Conservation (phyloP, 1,140 invertebrate genomes). For the Eulimnadia texana region DNA sequence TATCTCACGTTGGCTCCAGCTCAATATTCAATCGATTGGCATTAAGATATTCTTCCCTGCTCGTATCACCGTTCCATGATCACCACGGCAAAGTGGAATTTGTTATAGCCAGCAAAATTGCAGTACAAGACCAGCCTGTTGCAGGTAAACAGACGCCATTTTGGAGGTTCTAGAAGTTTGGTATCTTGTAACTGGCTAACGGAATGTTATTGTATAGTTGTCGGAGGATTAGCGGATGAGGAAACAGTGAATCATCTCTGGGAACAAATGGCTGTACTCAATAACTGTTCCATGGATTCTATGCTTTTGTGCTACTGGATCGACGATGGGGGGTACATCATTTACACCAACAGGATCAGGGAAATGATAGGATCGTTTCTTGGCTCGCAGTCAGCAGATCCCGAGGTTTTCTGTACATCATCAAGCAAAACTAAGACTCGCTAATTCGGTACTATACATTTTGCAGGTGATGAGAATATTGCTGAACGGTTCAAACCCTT, state of each 20-base stretch:
- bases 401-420: neutral
- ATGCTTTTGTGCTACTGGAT: slow-evolving; percentile 1
- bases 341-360: slow-evolving; percentile 2
- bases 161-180: neutral
- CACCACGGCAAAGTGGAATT: neutral
- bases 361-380: slow-evolving; percentile 8
- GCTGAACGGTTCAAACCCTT: neutral
- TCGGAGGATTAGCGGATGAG: slow-evolving; percentile 2
- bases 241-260: neutral
- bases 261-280: neutral
- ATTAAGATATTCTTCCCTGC: neutral
- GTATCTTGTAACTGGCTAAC: neutral
- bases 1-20: no score
- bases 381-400: slow-evolving; percentile 9
- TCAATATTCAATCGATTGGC: neutral
- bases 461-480: neutral
- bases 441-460: neutral
- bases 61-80: neutral
- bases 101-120: slow-evolving; percentile 7
- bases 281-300: neutral
- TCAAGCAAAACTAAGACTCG: neutral
- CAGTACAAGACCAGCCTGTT: neutral
- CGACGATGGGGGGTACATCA: slow-evolving; percentile 13
- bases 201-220: neutral
- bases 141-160: neutral